Evolutionary conservation across 92 coral and sea anemone genomes (phyloP).

Genomic region (Umimayanthus chanpuru): DNA sequence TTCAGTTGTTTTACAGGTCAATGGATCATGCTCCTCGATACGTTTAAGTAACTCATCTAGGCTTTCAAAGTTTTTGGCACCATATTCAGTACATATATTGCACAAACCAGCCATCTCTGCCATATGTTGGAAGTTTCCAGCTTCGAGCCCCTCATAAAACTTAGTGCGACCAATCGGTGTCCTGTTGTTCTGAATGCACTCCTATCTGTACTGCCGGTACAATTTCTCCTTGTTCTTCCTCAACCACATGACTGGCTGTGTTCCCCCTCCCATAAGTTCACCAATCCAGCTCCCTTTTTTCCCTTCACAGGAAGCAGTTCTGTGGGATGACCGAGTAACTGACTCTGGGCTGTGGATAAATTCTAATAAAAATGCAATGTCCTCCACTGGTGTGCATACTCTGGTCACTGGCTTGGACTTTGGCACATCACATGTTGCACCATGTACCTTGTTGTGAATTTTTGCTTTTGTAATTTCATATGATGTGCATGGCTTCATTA

Average conservation of each 20-base stretch:
- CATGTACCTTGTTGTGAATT: conserved; percentile 44
- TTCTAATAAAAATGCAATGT: conserved; percentile 50
- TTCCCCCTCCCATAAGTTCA: conserved; percentile 54
- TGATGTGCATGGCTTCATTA: conserved; percentile 32
- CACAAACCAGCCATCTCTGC: conserved; percentile 57
- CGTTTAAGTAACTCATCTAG: background rate
- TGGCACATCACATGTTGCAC: conserved; percentile 48
- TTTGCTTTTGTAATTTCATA: conserved; percentile 59
- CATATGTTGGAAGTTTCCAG: conserved; percentile 51
- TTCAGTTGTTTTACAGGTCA: conserved; percentile 3
- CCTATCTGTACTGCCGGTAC: conserved; percentile 34
- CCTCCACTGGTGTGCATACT: conserved; percentile 39
- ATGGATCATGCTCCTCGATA: background rate
- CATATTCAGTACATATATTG: conserved; percentile 54
- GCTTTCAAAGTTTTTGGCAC: conserved; percentile 46
- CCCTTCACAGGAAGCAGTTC: conserved; percentile 51
- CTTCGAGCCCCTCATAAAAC: conserved; percentile 40
- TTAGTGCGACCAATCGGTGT: conserved; percentile 36
- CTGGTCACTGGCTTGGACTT: conserved; percentile 35
- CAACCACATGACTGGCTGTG: conserved; percentile 53
- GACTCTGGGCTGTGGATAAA: conserved; percentile 62
- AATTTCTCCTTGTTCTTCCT: conserved; percentile 39
- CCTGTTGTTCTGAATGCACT: conserved; percentile 37
- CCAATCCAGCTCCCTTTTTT: conserved; percentile 49
- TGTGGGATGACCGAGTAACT: conserved; percentile 43